Percentiles rank a stretch among this genome's conserved stretches.
Evolutionary conservation across 2,888 invertebrate genomes (phyloP).

Genomic region (Osmoderma eremita): DNA sequence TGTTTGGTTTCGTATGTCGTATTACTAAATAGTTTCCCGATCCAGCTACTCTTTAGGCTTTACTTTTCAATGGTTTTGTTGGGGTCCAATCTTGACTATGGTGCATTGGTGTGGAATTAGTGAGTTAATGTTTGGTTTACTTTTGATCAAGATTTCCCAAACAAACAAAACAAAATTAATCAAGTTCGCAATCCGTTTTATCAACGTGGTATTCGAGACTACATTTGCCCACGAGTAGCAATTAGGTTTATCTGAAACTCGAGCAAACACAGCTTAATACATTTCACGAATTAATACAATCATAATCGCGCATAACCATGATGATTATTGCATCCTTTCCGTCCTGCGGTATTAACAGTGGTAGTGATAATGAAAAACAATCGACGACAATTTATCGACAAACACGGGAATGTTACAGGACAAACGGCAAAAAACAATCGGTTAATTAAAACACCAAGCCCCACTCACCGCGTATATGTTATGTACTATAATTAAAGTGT

Average conservation of each 20-base stretch:
- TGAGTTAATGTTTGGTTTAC: no score
- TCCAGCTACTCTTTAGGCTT: no score
- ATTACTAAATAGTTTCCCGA: no score
- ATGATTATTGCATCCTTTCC: slow-evolving; percentile 4
- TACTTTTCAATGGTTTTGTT: no score
- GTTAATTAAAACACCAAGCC: slow-evolving; percentile 18
- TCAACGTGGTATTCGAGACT: slow-evolving; percentile 4
- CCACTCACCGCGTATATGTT: no score
- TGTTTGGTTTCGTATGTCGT: no score
- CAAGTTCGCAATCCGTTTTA: neutral
- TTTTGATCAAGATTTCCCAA: no score
- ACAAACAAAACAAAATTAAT: neutral
- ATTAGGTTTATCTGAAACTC: slow-evolving; percentile 6
- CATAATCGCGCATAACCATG: slow-evolving; percentile 8
- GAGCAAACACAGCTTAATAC: no score
- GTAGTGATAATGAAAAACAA: slow-evolving; percentile 12
- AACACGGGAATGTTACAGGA: neutral
- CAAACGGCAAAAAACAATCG: slow-evolving; percentile 7
- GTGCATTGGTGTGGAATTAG: no score
- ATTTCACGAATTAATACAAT: neutral
- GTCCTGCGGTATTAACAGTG: neutral
- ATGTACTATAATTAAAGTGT: slow-evolving; percentile 17
- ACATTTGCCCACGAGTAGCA: slow-evolving; percentile 11
- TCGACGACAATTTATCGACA: slow-evolving; percentile 6
- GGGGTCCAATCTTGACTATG: no score